These are phyloP conservation scores for Pelobates cultripes DNA, from an alignment of 2,797 vertebrate species.

Conservation along the genomic window DNA sequence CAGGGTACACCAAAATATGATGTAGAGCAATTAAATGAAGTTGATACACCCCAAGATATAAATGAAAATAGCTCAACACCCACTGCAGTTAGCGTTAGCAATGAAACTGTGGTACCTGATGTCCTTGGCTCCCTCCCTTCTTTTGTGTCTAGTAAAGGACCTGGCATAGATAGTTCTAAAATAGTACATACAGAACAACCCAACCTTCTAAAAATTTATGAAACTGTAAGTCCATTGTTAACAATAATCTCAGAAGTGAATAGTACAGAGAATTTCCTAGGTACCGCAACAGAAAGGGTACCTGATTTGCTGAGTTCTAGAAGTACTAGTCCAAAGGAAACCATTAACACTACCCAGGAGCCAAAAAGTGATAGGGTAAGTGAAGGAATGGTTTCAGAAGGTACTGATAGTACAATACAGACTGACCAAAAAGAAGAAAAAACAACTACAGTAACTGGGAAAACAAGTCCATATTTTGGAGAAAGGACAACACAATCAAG, in stretches of 20 bases:
- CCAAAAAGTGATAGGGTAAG: neutral
- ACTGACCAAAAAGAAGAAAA: neutral
- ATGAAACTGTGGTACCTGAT: too few relatives aligned
- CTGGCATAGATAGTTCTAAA: too few relatives aligned
- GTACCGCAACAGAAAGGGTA: neutral
- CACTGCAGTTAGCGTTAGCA: too few relatives aligned
- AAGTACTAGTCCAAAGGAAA: neutral
- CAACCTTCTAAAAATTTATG: slow-evolving; percentile 2
- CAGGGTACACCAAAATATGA: too few relatives aligned
- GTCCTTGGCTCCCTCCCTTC: too few relatives aligned
- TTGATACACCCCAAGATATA: too few relatives aligned
- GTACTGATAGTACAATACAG: neutral
- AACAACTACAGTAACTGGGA: neutral
- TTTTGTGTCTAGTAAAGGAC: too few relatives aligned
- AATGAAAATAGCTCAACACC: too few relatives aligned
- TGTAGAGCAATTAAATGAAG: too few relatives aligned
- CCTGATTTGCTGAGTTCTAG: neutral
- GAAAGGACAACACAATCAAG: neutral
- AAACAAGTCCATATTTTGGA: slow-evolving; percentile 12
- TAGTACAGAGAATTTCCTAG: slow-evolving; percentile 4
- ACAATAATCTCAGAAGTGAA: slow-evolving; percentile 8
- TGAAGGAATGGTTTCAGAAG: neutral
- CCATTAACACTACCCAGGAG: neutral
- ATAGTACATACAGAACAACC: neutral
- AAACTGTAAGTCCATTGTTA: slow-evolving; percentile 26